Base-by-base conservation (phyloP, 2,888 invertebrate genomes). In the Luperina nickerlii region DNA sequence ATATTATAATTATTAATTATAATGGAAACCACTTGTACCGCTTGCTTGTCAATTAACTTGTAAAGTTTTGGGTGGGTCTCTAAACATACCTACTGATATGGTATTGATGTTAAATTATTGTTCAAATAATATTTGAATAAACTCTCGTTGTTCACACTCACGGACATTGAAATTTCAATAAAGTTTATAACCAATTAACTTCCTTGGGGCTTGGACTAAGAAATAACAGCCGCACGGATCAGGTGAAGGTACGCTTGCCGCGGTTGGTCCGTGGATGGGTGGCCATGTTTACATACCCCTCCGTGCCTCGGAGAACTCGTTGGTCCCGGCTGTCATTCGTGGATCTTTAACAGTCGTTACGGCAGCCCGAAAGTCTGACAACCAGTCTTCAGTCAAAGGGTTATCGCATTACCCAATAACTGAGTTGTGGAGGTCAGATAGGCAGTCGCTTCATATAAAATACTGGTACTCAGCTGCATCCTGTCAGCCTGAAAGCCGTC, bases 21-120 rank as follows among this genome's bases (percentile, higher is more conserved):
- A 65, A 66, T 69, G 20, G 48, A 38, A 65, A 60, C 48, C n/a
- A 65, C 67, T 75, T 69, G 60, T 68, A 65, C 38, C 69, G 13
- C 27, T 45, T 72, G 73, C 65, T 82, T 57, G 51, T 69, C 6
- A 70, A 74, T 74, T 74, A 71, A 83, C 57, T 83, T 45, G 8
- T 11, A 48, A 83, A 82, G n/a, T 83, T 67, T 72, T 38, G 79
- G 73, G 63, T 24, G 0, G 18, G 20, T 51, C 74, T 62, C n/a
- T 51, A 6, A 74, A 51, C 20, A 32, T 62, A 27, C 15, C 15
- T 8, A 62, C 51, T 48, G 65, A 66, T 74, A 63, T n/a, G 62
- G 48, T 71, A 71, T 71, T 62, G 57, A 48, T 57, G 32, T 77
- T 27, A 54, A 45, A 11, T 69, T 54, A 32, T 54, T 66, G 65